Percentiles rank a stretch among this genome's conserved stretches.
phyloP scores from a whole-genome alignment of 2,888 invertebrate species.

The Carterocephalus palaemon region DNA sequence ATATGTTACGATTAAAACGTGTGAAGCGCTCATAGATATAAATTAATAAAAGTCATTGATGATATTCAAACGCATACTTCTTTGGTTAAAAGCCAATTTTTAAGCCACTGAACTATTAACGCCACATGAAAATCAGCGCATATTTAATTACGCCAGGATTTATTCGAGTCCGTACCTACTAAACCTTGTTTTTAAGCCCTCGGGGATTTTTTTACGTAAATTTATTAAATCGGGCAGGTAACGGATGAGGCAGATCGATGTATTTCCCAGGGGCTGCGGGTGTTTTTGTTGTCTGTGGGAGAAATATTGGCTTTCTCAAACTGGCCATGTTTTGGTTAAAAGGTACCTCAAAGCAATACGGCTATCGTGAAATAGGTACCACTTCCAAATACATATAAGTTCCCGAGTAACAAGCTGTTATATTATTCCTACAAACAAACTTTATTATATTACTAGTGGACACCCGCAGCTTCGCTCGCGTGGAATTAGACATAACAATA shows the following conservation, averaged over 20 bases:
- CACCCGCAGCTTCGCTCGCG: too few relatives aligned
- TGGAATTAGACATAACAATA: too few relatives aligned
- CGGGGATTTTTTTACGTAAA: constrained; percentile 15
- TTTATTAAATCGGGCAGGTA: constrained; percentile 21
- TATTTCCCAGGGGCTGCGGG: constrained; percentile 20
- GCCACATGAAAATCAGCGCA: background rate
- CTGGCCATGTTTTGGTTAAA: background rate
- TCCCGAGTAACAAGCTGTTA: too few relatives aligned
- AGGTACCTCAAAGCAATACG: background rate
- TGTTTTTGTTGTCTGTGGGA: constrained; percentile 14
- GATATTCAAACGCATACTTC: too few relatives aligned
- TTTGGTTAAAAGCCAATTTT: too few relatives aligned
- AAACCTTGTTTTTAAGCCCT: constrained; percentile 3
- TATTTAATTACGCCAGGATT: constrained; percentile 7
- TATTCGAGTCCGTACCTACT: background rate
- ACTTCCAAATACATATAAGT: background rate
- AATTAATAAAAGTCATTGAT: too few relatives aligned
- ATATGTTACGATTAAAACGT: too few relatives aligned
- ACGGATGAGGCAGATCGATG: constrained; percentile 4
- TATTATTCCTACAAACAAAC: too few relatives aligned
- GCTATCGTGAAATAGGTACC: background rate
- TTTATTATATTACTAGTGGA: too few relatives aligned
- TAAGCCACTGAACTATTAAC: too few relatives aligned
- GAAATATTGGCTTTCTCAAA: constrained; percentile 3
- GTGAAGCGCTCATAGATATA: too few relatives aligned